Base-by-base conservation (phyloP, 2,888 invertebrate species). In the Cyrtodaria siliqua region DNA sequence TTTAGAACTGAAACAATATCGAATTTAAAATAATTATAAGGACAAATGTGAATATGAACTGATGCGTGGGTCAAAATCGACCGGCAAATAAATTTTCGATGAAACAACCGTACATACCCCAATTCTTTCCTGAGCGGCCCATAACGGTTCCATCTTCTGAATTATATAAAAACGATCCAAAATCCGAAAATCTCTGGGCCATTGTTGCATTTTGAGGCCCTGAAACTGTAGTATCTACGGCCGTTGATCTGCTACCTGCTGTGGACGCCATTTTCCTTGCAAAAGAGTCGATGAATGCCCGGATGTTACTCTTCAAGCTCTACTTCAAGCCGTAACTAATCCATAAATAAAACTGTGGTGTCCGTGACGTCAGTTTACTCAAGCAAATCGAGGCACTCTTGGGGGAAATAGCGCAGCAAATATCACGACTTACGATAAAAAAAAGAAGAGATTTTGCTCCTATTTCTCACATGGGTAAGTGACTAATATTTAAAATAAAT, bases 61-160 rank as follows among this genome's bases (percentile, higher is more conserved):
- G 29, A 67, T 33, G 68, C 67, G 68, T 74, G 68, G 56, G 40
- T 42, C 61, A 49, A 61, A 62, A 56, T 56, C 38, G 73, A 73
- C 73, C 73, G 73, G 73, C 62, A 67, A 73, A 73, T 67, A 62
- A 57, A 63, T 73, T 63, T 61, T 16, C 20, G 49, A 23, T 26
- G 49, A 61, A 20, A 61, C n/a, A 49, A 8, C 16, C 8, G 33
- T 61, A 85, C 91, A 77, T 82, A 91, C 91, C 88, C 98, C 98
- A 98, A 94, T 97, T 97, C 92, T 96, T 95, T 89, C 96, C 97
- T 81, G 97, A 97, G 89, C 98, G 95, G 89, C 98, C 98, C 89
- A 98, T 94, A 93, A 98, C 96, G 94, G 97, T 97, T 91, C 96
- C 96, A 79, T 97, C 97, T 94, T 98, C 97, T 88, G 96, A 95